Conservation (phyloP, 2,797 vertebrate genomes). For the Halcyon smyrnensis region DNA sequence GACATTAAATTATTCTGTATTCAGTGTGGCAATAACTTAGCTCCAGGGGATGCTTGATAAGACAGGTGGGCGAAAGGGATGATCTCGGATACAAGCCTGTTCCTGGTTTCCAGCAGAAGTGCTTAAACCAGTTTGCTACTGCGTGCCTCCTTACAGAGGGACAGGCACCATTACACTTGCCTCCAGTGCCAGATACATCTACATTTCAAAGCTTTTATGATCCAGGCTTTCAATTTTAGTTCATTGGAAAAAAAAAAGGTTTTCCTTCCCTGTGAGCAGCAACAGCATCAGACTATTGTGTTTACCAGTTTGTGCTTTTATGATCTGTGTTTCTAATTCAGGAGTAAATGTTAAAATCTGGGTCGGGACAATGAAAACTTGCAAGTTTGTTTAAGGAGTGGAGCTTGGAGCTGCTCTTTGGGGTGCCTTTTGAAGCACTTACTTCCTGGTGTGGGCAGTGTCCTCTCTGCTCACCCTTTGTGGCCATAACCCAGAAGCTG, state of each 20-base stretch:
- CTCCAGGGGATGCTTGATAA: not conserved
- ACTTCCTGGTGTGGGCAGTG: not conserved
- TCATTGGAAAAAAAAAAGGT: not conserved
- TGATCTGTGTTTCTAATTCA: constrained; percentile 37
- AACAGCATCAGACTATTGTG: constrained; percentile 18
- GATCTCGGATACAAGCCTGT: not conserved
- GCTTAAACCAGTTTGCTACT: not conserved
- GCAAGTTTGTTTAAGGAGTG: not conserved
- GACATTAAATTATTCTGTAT: not conserved
- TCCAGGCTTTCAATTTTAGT: not conserved
- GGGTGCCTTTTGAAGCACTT: rapidly evolving
- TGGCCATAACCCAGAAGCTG: not conserved
- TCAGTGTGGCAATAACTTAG: not conserved
- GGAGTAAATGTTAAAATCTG: not conserved
- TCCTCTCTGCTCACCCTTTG: not conserved
- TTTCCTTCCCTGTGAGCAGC: constrained; percentile 32
- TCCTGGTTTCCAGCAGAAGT: not conserved
- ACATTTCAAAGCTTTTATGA: not conserved
- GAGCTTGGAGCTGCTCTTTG: not conserved
- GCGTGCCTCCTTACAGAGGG: not conserved
- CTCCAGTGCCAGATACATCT: not conserved
- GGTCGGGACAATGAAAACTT: not conserved
- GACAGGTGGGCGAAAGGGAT: not conserved
- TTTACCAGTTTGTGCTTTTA: constrained; percentile 30
- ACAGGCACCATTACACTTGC: not conserved